Evolutionary conservation across 1,140 invertebrate genomes (phyloP).

Genomic region (Sesamia nonagrioides): DNA sequence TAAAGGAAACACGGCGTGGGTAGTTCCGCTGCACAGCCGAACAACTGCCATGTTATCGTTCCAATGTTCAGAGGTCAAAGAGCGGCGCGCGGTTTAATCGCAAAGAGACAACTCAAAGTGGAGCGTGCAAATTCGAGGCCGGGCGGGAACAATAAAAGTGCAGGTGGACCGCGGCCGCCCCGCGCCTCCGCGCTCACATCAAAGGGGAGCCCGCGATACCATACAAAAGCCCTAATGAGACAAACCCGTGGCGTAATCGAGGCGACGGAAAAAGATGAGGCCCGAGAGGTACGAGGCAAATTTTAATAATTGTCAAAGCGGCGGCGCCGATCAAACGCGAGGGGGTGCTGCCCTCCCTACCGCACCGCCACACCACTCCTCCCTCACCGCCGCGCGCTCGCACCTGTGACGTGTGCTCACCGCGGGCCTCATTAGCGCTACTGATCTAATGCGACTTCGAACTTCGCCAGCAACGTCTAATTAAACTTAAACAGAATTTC

Average conservation of each 20-base stretch:
- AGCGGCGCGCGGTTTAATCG: constrained; percentile 71
- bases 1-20: not conserved
- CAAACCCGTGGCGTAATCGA: constrained; percentile 87
- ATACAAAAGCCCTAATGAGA: constrained; percentile 87
- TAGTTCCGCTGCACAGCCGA: constrained; percentile 35
- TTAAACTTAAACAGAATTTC: constrained; percentile 86
- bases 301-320: constrained; percentile 88
- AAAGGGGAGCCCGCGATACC: constrained; percentile 82
- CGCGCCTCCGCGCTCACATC: constrained; percentile 72
- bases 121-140: constrained; percentile 83
- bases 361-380: constrained; percentile 50
- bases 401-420: constrained; percentile 79
- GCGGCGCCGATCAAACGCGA: constrained; percentile 85
- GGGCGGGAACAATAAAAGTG: constrained; percentile 84
- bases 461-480: constrained; percentile 79
- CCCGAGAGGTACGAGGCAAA: constrained; percentile 86
- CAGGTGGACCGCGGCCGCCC: constrained; percentile 79
- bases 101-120: constrained; percentile 82
- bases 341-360: constrained; percentile 58
- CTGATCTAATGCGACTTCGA: constrained; percentile 84
- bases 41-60: constrained; percentile 63
- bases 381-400: constrained; percentile 50
- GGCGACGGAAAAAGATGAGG: constrained; percentile 87
- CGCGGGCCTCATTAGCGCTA: constrained; percentile 82
- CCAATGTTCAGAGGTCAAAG: constrained; percentile 72